phyloP scores from a whole-genome alignment of 2,797 vertebrate species.

The Alca torda region DNA sequence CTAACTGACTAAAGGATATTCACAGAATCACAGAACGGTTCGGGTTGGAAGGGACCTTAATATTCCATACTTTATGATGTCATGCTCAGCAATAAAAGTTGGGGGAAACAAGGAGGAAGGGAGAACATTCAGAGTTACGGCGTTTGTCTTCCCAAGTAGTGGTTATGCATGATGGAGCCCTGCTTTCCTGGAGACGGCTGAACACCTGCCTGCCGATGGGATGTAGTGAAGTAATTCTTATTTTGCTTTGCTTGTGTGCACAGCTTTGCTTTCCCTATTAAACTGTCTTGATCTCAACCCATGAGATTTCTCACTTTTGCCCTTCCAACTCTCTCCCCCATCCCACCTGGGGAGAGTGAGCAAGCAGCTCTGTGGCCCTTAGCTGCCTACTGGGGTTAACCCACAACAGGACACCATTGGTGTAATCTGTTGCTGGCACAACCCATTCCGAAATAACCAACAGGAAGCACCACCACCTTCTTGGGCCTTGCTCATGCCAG shows the following conservation, averaged over 20 bases:
- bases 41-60: no score
- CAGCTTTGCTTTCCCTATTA: neutral
- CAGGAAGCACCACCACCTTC: neutral
- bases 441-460: neutral
- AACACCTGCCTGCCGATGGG: neutral
- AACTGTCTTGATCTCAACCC: neutral
- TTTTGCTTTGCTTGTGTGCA: neutral
- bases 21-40: no score
- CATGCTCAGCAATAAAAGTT: neutral
- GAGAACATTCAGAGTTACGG: neutral
- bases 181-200: neutral
- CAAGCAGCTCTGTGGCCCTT: neutral
- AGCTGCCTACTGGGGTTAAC: neutral
- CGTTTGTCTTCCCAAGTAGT: neutral
- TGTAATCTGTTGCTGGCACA: neutral
- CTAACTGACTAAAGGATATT: neutral
- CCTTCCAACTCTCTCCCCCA: neutral
- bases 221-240: neutral
- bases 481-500: neutral
- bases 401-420: no score
- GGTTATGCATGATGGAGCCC: accelerated
- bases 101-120: neutral
- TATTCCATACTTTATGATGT: accelerated
- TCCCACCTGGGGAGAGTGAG: neutral
- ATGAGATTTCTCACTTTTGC: neutral